Evolutionary conservation across 2,888 invertebrate species (phyloP).

Genomic region (Galeopsomyia nigrocyanea): DNA sequence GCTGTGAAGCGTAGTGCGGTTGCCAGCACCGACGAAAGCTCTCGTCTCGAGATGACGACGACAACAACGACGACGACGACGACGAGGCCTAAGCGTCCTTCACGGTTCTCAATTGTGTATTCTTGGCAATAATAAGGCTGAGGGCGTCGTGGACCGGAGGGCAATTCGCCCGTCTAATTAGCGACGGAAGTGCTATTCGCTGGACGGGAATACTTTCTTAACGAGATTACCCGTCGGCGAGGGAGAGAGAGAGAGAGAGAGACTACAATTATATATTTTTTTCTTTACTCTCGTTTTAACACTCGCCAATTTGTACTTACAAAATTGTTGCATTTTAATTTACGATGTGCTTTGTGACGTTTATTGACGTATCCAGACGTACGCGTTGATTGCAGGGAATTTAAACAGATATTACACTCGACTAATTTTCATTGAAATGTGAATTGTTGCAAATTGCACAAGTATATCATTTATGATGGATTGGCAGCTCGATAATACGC

Average conservation of each 20-base stretch:
- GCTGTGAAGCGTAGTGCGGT: neutral
- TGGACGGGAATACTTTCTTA: constrained; percentile 57
- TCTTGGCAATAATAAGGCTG: constrained; percentile 51
- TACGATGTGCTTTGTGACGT: neutral
- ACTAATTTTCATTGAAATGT: constrained; percentile 1
- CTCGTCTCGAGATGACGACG: constrained; percentile 1
- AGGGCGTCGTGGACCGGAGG: constrained; percentile 51
- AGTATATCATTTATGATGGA: constrained; percentile 23
- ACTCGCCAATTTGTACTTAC: constrained; percentile 12
- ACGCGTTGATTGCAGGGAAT: neutral
- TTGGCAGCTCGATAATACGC: neutral
- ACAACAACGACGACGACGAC: neutral
- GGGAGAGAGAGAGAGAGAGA: neutral
- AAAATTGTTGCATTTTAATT: neutral
- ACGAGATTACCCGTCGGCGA: constrained; percentile 54
- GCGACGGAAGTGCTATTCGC: constrained; percentile 53
- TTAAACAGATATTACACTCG: neutral
- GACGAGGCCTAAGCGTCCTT: constrained; percentile 38
- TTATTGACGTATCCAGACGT: neutral
- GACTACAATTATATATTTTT: constrained; percentile 8
- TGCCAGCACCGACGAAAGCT: neutral
- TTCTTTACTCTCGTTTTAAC: constrained; percentile 16
- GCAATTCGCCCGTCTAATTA: constrained; percentile 59
- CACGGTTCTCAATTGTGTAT: constrained; percentile 54
- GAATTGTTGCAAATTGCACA: neutral